Base-by-base conservation (phyloP, 2,888 invertebrate genomes). In the Cephus spinipes region DNA sequence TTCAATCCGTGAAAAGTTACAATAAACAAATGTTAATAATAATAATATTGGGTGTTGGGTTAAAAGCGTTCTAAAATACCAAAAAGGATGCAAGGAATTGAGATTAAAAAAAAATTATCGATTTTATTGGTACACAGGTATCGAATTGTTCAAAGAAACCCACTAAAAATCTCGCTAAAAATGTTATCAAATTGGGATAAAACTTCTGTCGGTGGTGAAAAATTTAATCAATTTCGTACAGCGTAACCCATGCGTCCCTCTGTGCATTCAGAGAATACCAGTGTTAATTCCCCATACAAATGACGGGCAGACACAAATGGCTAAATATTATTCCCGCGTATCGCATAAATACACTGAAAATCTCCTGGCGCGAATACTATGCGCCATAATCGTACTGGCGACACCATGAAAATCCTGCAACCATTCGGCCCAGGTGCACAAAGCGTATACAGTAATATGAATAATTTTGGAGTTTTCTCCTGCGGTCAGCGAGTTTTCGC, bases 401-500 rank as follows among this genome's bases (percentile, higher is more conserved):
- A 55, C 55, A 55, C 55, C 15, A 15, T 55, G 55, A 55, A 55
- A 55, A 55, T 55, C 23, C 55, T 55, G 55, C 55, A 55, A 9
- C 55, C 9, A 55, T 55, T 23, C 23, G 55, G 9, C 9, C 55
- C 55, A 55, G 55, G 55, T 55, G 55, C 9, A 55, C 55, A 55
- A 23, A 55, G 55, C 55, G 55, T 23, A 55, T 23, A 55, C 55
- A 23, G 55, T 23, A 55, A 55, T 55, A 55, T 55, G 55, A 55
- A 55, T 55, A 55, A 55, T 55, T 55, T 55, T 55, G 55, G 23
- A 55, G 55, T 55, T 55, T 55, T 55, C 55, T 55, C 55, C 55
- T 55, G 55, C 55, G 55, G 71, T 71, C 32, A 31, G 33, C 71
- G 71, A 71, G 71, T 71, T 71, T 71, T 71, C 71, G 73, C 31